These are phyloP conservation scores for Meriones unguiculatus DNA, from an alignment of 2,113 vertebrate genomes.

Conservation along the genomic window DNA sequence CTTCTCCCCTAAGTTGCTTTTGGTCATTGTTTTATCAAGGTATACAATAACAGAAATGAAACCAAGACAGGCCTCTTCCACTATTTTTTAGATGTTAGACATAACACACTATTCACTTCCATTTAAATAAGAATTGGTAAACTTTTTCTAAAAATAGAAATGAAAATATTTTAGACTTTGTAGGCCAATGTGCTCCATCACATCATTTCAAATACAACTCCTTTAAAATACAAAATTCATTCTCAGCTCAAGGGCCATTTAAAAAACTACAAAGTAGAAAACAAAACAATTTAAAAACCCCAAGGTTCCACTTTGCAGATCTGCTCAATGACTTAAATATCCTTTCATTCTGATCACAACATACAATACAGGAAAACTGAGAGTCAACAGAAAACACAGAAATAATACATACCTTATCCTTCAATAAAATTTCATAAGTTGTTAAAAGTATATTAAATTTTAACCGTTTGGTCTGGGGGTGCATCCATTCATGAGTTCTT, in stretches of 20 bases:
- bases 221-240: constrained; percentile 38
- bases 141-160: not conserved
- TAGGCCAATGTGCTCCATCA: not conserved
- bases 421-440: constrained; percentile 98
- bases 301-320: not conserved
- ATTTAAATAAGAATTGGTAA: not conserved
- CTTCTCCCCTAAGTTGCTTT: too few relatives aligned
- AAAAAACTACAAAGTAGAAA: not conserved
- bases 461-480: constrained; percentile 94
- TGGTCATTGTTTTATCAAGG: not conserved
- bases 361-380: not conserved
- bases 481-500: constrained; percentile 99
- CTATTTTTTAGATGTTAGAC: not conserved
- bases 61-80: not conserved
- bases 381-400: not conserved
- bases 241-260: not conserved
- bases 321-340: not conserved
- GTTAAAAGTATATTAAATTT: constrained; percentile 98
- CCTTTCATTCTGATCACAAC: not conserved
- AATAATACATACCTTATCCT: constrained; percentile 94
- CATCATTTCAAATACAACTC: not conserved
- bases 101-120: not conserved
- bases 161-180: constrained; percentile 15
- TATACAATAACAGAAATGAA: not conserved
- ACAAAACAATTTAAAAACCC: not conserved